Evolutionary conservation across 2,888 invertebrate species (phyloP).

Genomic region (Tipula lateralis): DNA sequence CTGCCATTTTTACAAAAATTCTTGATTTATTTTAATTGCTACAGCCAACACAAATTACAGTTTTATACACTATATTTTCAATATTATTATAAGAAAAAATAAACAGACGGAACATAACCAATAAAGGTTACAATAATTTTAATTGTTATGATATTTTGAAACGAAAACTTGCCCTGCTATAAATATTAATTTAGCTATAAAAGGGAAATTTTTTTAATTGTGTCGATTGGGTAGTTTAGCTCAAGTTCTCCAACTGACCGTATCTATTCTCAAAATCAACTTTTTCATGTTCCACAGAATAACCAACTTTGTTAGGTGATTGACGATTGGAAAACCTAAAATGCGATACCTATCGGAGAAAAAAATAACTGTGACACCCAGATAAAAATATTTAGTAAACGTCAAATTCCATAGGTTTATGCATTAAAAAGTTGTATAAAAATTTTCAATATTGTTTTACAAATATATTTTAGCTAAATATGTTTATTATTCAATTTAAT

Average conservation of each 20-base stretch:
- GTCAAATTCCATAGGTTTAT: too few relatives aligned
- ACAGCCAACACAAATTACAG: not conserved
- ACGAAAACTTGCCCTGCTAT: not conserved
- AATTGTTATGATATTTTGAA: not conserved
- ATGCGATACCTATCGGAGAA: too few relatives aligned
- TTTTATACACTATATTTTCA: not conserved
- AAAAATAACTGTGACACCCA: too few relatives aligned
- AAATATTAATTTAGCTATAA: not conserved
- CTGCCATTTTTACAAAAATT: too few relatives aligned
- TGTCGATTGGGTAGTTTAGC: not conserved
- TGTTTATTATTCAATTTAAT: too few relatives aligned
- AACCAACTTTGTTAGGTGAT: too few relatives aligned
- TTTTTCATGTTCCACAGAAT: not conserved
- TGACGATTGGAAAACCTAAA: too few relatives aligned
- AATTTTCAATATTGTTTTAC: too few relatives aligned
- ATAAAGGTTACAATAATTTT: not conserved
- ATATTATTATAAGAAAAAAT: not conserved
- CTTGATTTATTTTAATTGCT: not conserved
- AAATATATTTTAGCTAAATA: too few relatives aligned
- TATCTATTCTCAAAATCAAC: not conserved
- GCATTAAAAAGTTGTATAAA: too few relatives aligned
- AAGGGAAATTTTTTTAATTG: not conserved
- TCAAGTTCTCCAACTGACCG: not conserved
- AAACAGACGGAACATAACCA: slow-evolving; percentile 24
- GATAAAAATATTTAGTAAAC: too few relatives aligned